These are phyloP conservation scores for Rhizomys pruinosus DNA, from an alignment of 2,113 vertebrate species.

Conservation along the genomic window DNA sequence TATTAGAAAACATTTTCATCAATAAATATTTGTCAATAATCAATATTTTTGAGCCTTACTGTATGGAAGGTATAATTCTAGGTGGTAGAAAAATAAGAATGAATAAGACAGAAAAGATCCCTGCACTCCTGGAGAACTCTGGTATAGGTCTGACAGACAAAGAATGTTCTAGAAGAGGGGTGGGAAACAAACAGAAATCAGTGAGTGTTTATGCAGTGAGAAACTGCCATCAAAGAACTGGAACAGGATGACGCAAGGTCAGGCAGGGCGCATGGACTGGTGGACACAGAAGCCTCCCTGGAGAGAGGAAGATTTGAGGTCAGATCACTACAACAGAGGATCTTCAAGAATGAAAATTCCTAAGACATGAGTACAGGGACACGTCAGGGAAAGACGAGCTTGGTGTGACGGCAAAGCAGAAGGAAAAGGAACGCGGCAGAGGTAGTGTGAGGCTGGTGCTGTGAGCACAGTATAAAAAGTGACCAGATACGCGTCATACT, in stretches of 20 bases:
- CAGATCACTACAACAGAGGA: not conserved
- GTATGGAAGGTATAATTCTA: not conserved
- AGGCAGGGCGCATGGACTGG: too few species aligned
- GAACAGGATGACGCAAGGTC: not conserved
- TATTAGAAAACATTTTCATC: constrained; percentile 31
- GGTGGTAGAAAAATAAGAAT: not conserved
- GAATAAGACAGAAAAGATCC: not conserved
- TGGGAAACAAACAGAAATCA: not conserved
- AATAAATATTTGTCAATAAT: constrained; percentile 38
- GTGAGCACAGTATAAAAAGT: not conserved
- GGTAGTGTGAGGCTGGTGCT: not conserved
- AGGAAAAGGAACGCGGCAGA: not conserved
- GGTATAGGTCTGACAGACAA: not conserved
- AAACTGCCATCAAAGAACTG: not conserved
- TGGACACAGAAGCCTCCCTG: not conserved
- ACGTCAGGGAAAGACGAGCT: not conserved
- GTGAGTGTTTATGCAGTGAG: not conserved
- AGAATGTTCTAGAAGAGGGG: not conserved
- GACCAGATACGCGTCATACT: not conserved
- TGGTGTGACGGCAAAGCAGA: not conserved
- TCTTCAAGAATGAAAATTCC: not conserved
- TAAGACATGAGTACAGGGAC: not conserved
- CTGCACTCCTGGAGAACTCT: not conserved
- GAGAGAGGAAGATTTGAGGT: not conserved
- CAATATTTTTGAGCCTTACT: not conserved